Evolutionary conservation across 2,113 vertebrate species (phyloP).

Genomic region (Apodemus speciosus): DNA sequence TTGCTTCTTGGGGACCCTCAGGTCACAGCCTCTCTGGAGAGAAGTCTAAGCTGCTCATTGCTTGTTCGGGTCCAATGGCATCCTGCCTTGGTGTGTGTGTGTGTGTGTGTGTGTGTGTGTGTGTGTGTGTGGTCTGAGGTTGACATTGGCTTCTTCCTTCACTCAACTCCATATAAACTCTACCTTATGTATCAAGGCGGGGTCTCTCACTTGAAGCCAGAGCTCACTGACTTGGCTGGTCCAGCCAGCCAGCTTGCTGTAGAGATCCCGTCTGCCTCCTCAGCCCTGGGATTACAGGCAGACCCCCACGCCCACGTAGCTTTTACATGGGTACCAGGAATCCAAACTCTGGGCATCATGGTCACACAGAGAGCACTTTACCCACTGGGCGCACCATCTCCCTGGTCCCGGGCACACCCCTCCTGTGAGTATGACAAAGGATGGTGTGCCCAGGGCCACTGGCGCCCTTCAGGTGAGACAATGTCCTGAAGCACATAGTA

Average conservation of each 20-base stretch:
- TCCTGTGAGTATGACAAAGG: background rate
- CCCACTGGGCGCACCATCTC: background rate
- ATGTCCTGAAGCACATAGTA: background rate
- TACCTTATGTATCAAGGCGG: background rate
- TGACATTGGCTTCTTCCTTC: background rate
- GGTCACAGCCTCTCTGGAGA: background rate
- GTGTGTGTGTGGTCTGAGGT: background rate
- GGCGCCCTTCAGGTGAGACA: background rate
- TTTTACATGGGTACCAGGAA: background rate
- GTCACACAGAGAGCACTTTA: background rate
- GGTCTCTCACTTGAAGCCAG: background rate
- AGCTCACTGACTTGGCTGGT: background rate
- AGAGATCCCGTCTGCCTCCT: background rate
- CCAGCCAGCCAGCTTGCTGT: background rate
- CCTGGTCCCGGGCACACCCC: background rate
- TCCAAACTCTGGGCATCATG: background rate
- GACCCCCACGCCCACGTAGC: background rate
- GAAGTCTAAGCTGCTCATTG: accelerated
- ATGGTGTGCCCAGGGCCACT: background rate
- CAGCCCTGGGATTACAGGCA: background rate
- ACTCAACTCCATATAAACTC: no score
- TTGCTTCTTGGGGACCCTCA: background rate
- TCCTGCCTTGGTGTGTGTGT: background rate
- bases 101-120: no score
- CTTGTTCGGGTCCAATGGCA: background rate